phyloP scores from a whole-genome alignment of 2,113 vertebrate genomes.

The Bothrops jararaca region DNA sequence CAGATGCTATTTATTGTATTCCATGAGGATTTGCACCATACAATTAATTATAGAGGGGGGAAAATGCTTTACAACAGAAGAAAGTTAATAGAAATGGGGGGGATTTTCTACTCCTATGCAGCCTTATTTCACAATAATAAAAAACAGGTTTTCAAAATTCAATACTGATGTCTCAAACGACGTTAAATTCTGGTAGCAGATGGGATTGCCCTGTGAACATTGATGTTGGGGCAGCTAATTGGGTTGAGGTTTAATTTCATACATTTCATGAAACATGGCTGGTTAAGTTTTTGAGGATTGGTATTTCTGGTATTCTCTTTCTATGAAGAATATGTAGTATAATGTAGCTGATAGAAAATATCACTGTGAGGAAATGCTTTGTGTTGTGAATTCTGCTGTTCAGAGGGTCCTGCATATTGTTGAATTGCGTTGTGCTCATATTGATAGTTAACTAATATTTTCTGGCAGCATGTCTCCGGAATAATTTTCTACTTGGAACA shows the following conservation, averaged over 20 bases:
- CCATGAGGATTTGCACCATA: slow-evolving; percentile 17
- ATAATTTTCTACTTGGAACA: slow-evolving; percentile 27
- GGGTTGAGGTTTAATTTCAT: not conserved
- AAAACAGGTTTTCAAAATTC: not conserved
- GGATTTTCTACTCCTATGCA: slow-evolving; percentile 15
- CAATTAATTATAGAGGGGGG: slow-evolving; percentile 17
- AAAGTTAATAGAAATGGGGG: slow-evolving; percentile 14
- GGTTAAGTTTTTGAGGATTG: not conserved
- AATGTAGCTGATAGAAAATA: not conserved
- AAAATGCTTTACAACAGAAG: slow-evolving; percentile 39
- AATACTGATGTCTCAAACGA: not conserved
- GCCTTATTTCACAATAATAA: fast-evolving
- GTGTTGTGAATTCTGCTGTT: slow-evolving; percentile 15
- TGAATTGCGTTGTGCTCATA: not conserved
- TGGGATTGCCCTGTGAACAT: not conserved
- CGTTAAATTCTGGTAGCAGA: not conserved
- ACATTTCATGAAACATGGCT: not conserved
- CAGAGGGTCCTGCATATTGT: not conserved
- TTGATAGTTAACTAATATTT: not conserved
- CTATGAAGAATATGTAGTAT: not conserved
- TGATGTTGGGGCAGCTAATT: not conserved
- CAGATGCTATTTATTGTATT: slow-evolving; percentile 40
- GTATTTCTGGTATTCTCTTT: not conserved
- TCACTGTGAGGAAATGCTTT: not conserved
- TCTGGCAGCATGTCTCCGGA: slow-evolving; percentile 36